These are phyloP conservation scores for Trachemys scripta DNA, from an alignment of 2,113 vertebrate species.

Conservation along the genomic window DNA sequence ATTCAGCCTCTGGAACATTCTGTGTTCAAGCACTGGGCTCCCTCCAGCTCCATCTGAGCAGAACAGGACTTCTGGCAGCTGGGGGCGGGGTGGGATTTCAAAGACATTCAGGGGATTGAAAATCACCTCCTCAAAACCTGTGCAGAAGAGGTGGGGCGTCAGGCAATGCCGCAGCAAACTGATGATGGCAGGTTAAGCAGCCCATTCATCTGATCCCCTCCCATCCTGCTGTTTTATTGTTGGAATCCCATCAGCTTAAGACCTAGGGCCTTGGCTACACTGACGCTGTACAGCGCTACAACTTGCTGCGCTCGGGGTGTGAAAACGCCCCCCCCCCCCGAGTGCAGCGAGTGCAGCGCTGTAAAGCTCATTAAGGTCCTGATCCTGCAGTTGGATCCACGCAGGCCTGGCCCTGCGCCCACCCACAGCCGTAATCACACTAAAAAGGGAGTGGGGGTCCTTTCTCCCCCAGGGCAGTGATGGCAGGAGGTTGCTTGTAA, in stretches of 20 bases:
- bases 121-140: too few species aligned
- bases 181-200: too few species aligned
- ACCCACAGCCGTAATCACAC: not conserved
- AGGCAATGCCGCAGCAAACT: too few species aligned
- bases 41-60: not conserved
- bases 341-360: too few species aligned
- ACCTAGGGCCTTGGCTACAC: too few species aligned
- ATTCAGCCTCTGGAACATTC: not conserved
- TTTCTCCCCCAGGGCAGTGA: not conserved
- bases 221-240: not conserved
- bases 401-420: not conserved
- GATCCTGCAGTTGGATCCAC: not conserved
- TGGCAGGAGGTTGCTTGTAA: not conserved
- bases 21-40: not conserved
- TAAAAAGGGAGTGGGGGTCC: accelerated
- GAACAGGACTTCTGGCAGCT: too few species aligned
- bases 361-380: not conserved
- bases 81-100: not conserved
- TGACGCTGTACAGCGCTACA: too few species aligned
- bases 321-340: too few species aligned
- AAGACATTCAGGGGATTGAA: not conserved
- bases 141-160: too few species aligned
- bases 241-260: not conserved
- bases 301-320: too few species aligned
- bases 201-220: too few species aligned